Evolutionary conservation across 2,113 vertebrate species (phyloP).

Genomic region (Eulemur macaco): DNA sequence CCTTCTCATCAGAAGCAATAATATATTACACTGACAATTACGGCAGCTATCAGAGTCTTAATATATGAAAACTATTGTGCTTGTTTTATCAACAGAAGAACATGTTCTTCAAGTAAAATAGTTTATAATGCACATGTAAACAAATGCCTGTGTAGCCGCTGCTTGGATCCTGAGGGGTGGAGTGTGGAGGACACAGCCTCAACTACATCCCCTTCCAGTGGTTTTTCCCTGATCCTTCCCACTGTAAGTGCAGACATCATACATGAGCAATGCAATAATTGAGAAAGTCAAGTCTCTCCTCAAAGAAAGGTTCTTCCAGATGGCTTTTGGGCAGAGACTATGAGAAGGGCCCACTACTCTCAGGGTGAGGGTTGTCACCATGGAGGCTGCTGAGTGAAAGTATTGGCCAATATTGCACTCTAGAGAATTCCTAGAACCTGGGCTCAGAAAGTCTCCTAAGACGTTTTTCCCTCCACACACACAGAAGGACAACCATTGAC

Average conservation of each 20-base stretch:
- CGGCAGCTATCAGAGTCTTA: not conserved
- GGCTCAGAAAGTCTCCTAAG: not conserved
- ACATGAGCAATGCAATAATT: not conserved
- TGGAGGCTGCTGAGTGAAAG: not conserved
- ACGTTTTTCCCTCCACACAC: not conserved
- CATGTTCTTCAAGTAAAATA: not conserved
- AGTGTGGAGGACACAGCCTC: not conserved
- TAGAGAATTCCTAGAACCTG: not conserved
- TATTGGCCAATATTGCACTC: fast-evolving
- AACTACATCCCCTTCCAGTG: not conserved
- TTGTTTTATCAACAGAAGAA: not conserved
- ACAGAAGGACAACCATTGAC: not conserved
- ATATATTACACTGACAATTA: not conserved
- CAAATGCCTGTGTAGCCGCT: not conserved
- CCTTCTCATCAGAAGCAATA: not conserved
- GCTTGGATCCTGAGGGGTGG: not conserved
- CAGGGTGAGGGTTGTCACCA: not conserved
- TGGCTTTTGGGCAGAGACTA: not conserved
- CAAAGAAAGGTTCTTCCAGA: not conserved
- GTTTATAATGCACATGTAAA: not conserved
- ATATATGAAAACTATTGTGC: not conserved
- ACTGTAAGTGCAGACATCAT: not conserved
- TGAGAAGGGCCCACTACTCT: not conserved
- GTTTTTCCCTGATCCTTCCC: not conserved
- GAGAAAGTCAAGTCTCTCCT: not conserved